Conservation (phyloP, 2,888 invertebrate genomes). For the Ametastegia equiseti region DNA sequence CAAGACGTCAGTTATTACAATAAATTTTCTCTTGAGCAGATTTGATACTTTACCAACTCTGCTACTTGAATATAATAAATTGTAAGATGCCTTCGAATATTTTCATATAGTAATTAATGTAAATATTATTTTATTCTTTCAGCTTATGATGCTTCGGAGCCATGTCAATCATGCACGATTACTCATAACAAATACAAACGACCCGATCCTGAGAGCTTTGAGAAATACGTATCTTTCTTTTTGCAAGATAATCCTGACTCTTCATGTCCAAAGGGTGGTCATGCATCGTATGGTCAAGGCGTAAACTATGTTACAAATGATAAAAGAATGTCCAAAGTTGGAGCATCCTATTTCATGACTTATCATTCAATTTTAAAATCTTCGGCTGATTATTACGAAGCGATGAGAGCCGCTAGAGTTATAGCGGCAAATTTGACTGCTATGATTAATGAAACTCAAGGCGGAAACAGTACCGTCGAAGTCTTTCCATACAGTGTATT, state of each 20-base stretch:
- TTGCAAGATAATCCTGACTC: conserved; percentile 88
- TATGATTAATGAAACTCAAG: conserved; percentile 82
- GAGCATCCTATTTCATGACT: conserved; percentile 94
- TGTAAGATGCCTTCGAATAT: neutral
- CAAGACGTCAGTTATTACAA: neutral
- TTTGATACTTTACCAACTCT: neutral
- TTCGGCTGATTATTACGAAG: conserved; percentile 93
- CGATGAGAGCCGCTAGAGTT: conserved; percentile 88
- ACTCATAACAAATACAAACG: conserved; percentile 77
- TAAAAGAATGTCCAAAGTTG: conserved; percentile 77
- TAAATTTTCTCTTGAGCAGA: neutral
- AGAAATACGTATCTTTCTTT: conserved; percentile 88
- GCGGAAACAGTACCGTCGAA: conserved; percentile 78
- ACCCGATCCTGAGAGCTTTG: conserved; percentile 82
- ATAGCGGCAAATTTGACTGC: conserved; percentile 91
- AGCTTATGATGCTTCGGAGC: conserved; percentile 22
- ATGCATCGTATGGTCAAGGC: conserved; percentile 88
- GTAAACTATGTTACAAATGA: conserved; percentile 80
- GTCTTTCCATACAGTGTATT: conserved; percentile 96
- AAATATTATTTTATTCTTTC: conserved; percentile 5
- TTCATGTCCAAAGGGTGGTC: conserved; percentile 89
- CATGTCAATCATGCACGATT: conserved; percentile 80
- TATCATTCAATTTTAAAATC: conserved; percentile 96
- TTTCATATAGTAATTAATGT: neutral
- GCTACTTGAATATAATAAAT: neutral